Evolutionary conservation across 2,888 invertebrate species (phyloP), one percentile per base, ranked within the genome.

Genomic region (Pecten maximus): DNA sequence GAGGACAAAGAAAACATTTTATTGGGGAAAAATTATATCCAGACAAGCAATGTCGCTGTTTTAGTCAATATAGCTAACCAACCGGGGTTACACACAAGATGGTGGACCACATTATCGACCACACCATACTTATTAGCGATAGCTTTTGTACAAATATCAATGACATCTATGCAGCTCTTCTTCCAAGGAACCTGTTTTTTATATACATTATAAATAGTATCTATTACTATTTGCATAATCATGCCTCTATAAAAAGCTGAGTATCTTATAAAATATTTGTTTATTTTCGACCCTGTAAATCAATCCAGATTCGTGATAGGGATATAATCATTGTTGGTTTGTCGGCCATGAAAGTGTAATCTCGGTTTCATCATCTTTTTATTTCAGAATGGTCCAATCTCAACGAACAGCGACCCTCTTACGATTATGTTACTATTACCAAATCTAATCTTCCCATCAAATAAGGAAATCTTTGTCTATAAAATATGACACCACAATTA

Each of bases 1-100:
- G 12, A 74, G 74, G 74, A 74, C 74, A 74, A 74, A 74, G 74
- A 74, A 74, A 74, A 74, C 74, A 74, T 74, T 74, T 74, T 74
- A 74, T 74, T 74, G 74, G 35, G 74, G 74, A 74, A 74, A 74
- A 74, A 74, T 74, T 74, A 74, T 28, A 74, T 23, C 74, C 35
- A 74, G 74, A 74, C 74, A 74, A 23, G 74, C 74, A 28, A 74
- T 74, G 74, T 74, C 35, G 74, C 74, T 74, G 35, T 35, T 74
- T 74, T 35, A 28, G 74, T 74, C 74, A 74, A 74, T 74, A 74
- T 35, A 74, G 28, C 23, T 74, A 74, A 74, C 74, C 74, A 74
- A 28, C 28, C 74, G 16, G 54, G 8, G 54, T 54, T 23, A 74
- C 74, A 74, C 74, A 74, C 74, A 74, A 74, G 74, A 74, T 74